Conservation (phyloP, 2,888 invertebrate genomes). For the Oxystoma pomonae region DNA sequence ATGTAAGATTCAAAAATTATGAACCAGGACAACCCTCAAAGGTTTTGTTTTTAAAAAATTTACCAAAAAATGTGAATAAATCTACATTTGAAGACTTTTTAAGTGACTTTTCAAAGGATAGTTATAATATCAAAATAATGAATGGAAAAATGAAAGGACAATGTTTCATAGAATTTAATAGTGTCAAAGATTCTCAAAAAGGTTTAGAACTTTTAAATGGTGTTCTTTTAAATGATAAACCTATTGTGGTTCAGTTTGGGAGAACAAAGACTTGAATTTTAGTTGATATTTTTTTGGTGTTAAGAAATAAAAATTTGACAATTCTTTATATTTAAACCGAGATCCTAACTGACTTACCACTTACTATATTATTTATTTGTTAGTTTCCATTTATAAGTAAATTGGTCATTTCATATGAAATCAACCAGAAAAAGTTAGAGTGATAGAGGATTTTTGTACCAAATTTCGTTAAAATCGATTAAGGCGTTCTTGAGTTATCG, state of each 20-base stretch:
- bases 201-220: constrained; percentile 22
- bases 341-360: too few species aligned
- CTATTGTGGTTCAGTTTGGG: constrained; percentile 20
- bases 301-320: too few species aligned
- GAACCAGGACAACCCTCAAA: constrained; percentile 52
- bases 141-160: constrained; percentile 57
- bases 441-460: too few species aligned
- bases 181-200: constrained; percentile 39
- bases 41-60: constrained; percentile 55
- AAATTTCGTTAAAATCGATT: too few species aligned
- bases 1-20: constrained; percentile 54
- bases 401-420: too few species aligned
- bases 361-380: too few species aligned
- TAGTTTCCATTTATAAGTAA: too few species aligned
- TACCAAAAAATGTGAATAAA: constrained; percentile 49
- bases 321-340: too few species aligned
- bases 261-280: constrained; percentile 10
- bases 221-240: constrained; percentile 12
- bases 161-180: constrained; percentile 54
- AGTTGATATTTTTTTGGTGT: too few species aligned
- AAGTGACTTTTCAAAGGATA: constrained; percentile 4
- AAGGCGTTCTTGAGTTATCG: too few species aligned
- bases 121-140: constrained; percentile 50
- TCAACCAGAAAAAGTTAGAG: too few species aligned
- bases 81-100: constrained; percentile 51